Conservation (phyloP, 2,888 invertebrate species). For the Morpho deidamia region DNA sequence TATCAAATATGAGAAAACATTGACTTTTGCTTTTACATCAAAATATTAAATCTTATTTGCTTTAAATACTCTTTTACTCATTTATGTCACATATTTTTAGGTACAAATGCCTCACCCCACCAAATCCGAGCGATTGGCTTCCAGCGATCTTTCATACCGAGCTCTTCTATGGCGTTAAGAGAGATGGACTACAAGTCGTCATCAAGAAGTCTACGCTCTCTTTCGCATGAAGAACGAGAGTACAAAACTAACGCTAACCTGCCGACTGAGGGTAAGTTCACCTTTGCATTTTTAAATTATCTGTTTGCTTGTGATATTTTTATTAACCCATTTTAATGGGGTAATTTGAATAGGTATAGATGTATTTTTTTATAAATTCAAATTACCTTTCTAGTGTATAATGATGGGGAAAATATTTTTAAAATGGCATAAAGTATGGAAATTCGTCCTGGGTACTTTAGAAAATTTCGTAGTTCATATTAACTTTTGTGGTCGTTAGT, state of each 20-base stretch:
- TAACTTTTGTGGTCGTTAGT: too few species aligned
- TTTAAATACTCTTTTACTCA: background rate
- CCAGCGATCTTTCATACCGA: conserved; percentile 82
- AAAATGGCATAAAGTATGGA: too few species aligned
- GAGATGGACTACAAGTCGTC: conserved; percentile 80
- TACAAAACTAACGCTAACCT: conserved; percentile 80
- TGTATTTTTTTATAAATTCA: too few species aligned
- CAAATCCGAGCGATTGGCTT: conserved; percentile 86
- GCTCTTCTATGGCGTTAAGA: conserved; percentile 68
- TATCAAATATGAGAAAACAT: too few species aligned
- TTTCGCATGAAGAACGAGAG: conserved; percentile 78
- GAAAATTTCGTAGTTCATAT: too few species aligned
- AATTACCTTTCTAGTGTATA: too few species aligned
- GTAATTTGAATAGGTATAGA: too few species aligned
- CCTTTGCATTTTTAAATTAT: background rate
- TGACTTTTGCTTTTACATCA: background rate
- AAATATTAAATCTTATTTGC: background rate
- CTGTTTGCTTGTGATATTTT: too few species aligned
- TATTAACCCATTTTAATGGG: too few species aligned
- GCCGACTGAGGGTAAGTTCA: conserved; percentile 53
- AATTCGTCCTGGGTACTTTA: too few species aligned
- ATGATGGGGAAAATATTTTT: too few species aligned
- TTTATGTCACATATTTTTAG: conserved; percentile 35
- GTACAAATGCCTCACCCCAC: conserved; percentile 79
- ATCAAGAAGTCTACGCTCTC: conserved; percentile 76